Evolutionary conservation across 2,113 vertebrate genomes (phyloP), one percentile per base, ranked within the genome.

Genomic region (Peromyscus maniculatus): DNA sequence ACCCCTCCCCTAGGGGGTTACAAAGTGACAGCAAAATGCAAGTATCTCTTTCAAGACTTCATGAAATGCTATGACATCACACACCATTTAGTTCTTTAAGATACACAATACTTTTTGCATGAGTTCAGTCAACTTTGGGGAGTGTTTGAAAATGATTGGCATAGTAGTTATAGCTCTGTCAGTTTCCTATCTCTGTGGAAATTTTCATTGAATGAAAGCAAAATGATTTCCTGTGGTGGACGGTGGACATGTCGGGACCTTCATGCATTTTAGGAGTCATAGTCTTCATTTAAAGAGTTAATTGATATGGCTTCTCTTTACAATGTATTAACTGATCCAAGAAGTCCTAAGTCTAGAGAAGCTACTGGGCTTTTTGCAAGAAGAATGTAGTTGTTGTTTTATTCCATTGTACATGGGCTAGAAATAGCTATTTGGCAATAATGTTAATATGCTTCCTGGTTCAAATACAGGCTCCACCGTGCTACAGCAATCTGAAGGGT

Each of bases 1-100:
- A 97, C 98, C 95, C 97, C 99, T 98, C 99, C 99, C 0, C 97
- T 99, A 83, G 99, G 99, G 1, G 99, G 99, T 3, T 99, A 99
- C 98, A 99, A 98, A 98, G 99, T 99, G 96, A 99, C 99, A 91
- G 99, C 99, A 93, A 99, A 99, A 98, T 99, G 99, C 99, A 99
- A 97, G 99, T 99, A 97, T 95, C 1, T 0, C 91, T 80, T 77
- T 12, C 83, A 91, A 46, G 21, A 16, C 1, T 4, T 83, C 79
- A 62, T 79, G 0, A 66, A 43, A 93, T 97, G 91, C 43, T 90
- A 1, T 71, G 19, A 6, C 62, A 10, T 91, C 72, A 9, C 78
- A 26, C 21, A 52, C 96, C 16, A 96, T 96, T 90, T 93, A 33
- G 9, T 22, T 62, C 52, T 92, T 87, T 96, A 59, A 80, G 43